Base-by-base conservation (phyloP, 2,888 invertebrate genomes). In the Tinea semifulvella region DNA sequence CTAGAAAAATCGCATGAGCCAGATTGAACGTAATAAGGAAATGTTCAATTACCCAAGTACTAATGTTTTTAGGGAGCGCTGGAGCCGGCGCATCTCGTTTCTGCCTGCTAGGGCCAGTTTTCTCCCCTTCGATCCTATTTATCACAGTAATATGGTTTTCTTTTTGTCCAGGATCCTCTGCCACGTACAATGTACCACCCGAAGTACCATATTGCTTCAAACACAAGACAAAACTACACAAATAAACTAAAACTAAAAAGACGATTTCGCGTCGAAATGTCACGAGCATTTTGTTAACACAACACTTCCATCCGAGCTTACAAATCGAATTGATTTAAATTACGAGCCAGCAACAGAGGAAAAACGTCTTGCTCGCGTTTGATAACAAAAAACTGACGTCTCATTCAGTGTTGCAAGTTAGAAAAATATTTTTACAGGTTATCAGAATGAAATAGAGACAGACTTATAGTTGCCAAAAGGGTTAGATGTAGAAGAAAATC, bases 221-320 rank as follows among this genome's bases (percentile, higher is more conserved):
- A 52, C 65, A 56, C 51, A 60, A 51, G 42, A 55, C 66, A 54
- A 57, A 63, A 43, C 71, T 60, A 52, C 71, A 52, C 52, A 67
- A 55, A 63, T 56, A 65, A 54, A 73, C 47, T 50, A 72, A 50
- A 53, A 60, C 52, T 55, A 71, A 52, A 50, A 68, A 60, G 61
- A 57, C 56, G 52, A 70, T 56, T 57, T 58, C 56, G 62, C 62
- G 65, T 61, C 65, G 62, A 61, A 69, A 61, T 57, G 56, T 55
- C 58, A 69, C 61, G 58, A 71, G 66, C 80, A 80, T 80, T 76
- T 76, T 80, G 71, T 63, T 53, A 65, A 72, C 73, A 77, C 74
- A 73, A 68, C 75, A 38, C 18, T 27, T 26, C 18, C 27, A 26
- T 42, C 17, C 28, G 27, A 42, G 4, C 8, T 18, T 11, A 22